Percentiles rank a stretch among this genome's conserved stretches.
Evolutionary conservation across 2,888 invertebrate genomes (phyloP).

Genomic region (Synergus itoensis): DNA sequence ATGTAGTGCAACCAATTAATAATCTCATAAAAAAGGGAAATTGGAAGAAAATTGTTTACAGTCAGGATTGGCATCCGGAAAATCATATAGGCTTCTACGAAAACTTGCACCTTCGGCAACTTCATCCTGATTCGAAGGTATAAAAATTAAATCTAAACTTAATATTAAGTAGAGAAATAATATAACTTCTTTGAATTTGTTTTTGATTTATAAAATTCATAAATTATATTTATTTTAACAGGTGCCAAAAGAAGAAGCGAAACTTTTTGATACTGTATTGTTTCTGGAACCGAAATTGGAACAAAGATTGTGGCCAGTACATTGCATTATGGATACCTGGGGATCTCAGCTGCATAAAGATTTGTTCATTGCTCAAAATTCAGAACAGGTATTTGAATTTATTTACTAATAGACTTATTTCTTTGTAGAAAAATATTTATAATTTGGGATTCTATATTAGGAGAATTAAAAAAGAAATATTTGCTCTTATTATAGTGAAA

Average conservation of each 20-base stretch:
- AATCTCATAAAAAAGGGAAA: constrained; percentile 84
- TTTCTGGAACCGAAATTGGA: constrained; percentile 91
- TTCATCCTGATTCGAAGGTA: constrained; percentile 81
- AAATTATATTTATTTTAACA: constrained; percentile 46
- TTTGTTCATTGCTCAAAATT: constrained; percentile 88
- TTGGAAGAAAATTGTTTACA: constrained; percentile 93
- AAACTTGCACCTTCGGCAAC: constrained; percentile 87
- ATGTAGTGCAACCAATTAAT: constrained; percentile 94
- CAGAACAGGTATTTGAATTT: constrained; percentile 79
- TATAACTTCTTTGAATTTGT: not conserved
- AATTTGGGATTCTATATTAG: no score
- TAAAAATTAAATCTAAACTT: not conserved
- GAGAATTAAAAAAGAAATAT: no score
- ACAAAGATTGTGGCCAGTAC: constrained; percentile 95
- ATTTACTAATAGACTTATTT: not conserved
- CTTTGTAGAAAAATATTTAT: not conserved
- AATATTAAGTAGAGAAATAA: not conserved
- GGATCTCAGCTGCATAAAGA: constrained; percentile 95
- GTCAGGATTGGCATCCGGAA: constrained; percentile 97
- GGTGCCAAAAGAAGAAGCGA: constrained; percentile 82
- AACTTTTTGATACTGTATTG: constrained; percentile 92
- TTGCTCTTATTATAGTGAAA: no score
- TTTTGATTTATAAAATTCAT: not conserved
- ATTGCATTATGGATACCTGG: constrained; percentile 96
- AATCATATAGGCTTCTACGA: constrained; percentile 97